Evolutionary conservation across 1,140 invertebrate genomes (phyloP), one percentile per base, ranked within the genome.

Genomic region (Armadillidium nasatum): DNA sequence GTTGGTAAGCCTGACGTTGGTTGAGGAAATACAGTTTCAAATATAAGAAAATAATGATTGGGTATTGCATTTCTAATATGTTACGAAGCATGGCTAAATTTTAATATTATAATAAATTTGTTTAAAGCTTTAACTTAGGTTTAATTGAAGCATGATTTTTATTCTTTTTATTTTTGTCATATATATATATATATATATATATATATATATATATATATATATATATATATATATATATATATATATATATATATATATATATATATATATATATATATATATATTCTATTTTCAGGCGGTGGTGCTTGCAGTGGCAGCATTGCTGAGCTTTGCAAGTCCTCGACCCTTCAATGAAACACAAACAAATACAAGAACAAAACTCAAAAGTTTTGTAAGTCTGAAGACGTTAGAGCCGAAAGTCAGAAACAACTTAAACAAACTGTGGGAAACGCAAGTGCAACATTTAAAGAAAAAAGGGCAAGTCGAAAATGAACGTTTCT

Each of bases 391-490:
- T 7, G 50, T 7, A 19, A 60, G 50, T 13, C 19, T 60, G 1
- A 19, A 60, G 2, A 15, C 2, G 33, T 33, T 33, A 33, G 33
- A 13, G 50, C 19, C 50, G 7, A 19, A 60, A 60, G 50, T 13
- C 1, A 60, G 50, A 13, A 19, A 67, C 3, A 74, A 77, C 43
- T 74, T 80, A 10, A 80, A 80, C 73, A 70, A 67, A 21, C 69
- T 80, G 9, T 80, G 79, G 79, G 50, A 76, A 15, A 67, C 70
- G 3, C 71, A 80, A 44, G 23, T 80, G 4, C 10, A 78, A 44
- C 69, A 67, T 21, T 72, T 78, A 23, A 68, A 76, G 10, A 60
- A 73, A 15, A 50, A 10, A 13, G 45, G 44, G 15, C 23, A 21
- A 0, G 50, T 60, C 6, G 60, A 78, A 7, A 72, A 78, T 13